Evolutionary conservation across 2,888 invertebrate species (phyloP).

Genomic region (Trichopoda pennipes): DNA sequence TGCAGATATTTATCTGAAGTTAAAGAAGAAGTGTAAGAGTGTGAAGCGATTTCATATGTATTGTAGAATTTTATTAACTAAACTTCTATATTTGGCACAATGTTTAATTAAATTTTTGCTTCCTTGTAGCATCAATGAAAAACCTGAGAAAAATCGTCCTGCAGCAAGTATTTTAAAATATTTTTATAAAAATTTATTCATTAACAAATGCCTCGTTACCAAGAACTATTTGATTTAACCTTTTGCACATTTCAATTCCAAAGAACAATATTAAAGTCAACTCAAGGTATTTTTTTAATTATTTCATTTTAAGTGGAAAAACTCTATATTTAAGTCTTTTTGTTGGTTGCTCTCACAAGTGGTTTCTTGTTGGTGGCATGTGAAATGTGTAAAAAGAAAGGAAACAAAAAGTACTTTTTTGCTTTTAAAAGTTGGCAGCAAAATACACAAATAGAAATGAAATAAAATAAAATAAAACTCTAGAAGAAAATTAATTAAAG

Average conservation of each 20-base stretch:
- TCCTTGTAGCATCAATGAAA: too few species aligned
- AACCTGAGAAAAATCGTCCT: too few species aligned
- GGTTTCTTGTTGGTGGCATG: constrained; percentile 15
- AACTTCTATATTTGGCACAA: too few species aligned
- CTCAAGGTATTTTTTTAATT: neutral
- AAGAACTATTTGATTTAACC: neutral
- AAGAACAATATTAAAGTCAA: constrained; percentile 6
- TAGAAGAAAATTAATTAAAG: constrained; percentile 34
- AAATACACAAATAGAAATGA: neutral
- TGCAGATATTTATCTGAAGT: too few species aligned
- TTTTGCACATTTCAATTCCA: neutral
- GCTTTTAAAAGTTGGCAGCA: constrained; percentile 3
- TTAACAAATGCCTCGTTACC: too few species aligned
- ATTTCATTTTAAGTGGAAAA: constrained; percentile 3
- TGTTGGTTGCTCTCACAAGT: constrained; percentile 19
- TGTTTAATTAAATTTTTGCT: too few species aligned
- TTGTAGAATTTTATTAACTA: too few species aligned
- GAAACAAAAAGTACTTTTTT: constrained; percentile 10
- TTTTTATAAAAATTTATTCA: too few species aligned
- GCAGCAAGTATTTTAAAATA: too few species aligned
- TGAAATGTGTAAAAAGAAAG: constrained; percentile 18
- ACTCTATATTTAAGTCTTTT: neutral
- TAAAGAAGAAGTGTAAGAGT: too few species aligned
- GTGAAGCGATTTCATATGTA: too few species aligned
- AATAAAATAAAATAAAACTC: constrained; percentile 6